Evolutionary conservation across 2,888 invertebrate genomes (phyloP), one percentile per base, ranked within the genome.

Genomic region (Acanthosepion pharaonis): DNA sequence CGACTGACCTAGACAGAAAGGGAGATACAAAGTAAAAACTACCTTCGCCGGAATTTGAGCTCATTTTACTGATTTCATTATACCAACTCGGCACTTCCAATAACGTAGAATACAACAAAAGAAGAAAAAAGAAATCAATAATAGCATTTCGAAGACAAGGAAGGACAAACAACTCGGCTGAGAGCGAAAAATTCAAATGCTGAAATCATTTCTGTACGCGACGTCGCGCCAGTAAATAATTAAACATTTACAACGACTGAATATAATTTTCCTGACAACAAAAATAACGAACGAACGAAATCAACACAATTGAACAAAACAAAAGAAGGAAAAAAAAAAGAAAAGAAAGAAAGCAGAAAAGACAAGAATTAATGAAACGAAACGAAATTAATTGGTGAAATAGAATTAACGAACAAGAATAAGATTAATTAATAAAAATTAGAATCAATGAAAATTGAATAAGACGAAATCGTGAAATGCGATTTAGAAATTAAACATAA

Each of bases 371-470:
- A 78, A 78, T 9, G 15, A 78, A 33, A 9, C 28, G 78, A 78
- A 78, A 78, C 78, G 78, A 78, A 78, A 78, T 78, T 78, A 78
- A 78, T 78, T 78, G 78, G 78, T 18, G 33, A 78, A 78, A 78
- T 78, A 4, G n/a, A 78, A 78, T 33, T 78, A n/a, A 78, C 33
- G 78, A 78, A 78, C 78, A 78, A 78, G 15, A 78, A 78, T 78
- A 78, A 78, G 78, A 78, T 78, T n/a, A 78, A 78, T 78, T 78
- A 78, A 78, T 78, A 33, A 78, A 78, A 78, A n/a, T n/a, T 78
- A 78, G 78, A 78, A 33, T 78, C 78, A 18, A 78, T 78, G 78
- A 78, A 78, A 78, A 78, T 78, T 78, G 78, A 78, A 78, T 78
- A n/a, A 78, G n/a, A 78, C n/a, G 33, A 78, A 78, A 9, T n/a